Evolutionary conservation across 2,113 vertebrate genomes (phyloP).

Genomic region (Lophura nycthemera): DNA sequence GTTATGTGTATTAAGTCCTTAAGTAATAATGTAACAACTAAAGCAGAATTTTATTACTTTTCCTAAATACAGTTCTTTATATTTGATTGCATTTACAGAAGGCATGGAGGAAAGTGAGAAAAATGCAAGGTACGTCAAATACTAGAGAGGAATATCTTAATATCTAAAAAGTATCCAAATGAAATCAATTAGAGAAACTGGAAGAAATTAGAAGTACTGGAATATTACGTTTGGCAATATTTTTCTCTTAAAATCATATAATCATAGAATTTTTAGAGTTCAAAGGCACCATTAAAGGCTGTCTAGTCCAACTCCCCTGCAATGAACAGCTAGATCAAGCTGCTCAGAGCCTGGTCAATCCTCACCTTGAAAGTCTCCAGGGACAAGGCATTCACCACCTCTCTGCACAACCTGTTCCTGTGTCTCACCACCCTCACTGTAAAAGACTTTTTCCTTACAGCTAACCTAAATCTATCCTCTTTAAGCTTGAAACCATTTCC

Average conservation of each 20-base stretch:
- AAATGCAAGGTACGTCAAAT: neutral
- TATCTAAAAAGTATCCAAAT: neutral
- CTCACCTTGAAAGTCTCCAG: too few species aligned
- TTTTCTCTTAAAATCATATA: constrained; percentile 8
- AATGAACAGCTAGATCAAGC: too few species aligned
- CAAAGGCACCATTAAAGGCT: too few species aligned
- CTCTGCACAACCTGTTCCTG: too few species aligned
- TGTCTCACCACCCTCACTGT: too few species aligned
- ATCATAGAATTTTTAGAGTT: too few species aligned
- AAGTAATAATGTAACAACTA: neutral
- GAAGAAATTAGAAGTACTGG: neutral
- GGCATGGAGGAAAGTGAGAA: neutral
- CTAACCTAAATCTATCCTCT: too few species aligned
- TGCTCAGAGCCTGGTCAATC: too few species aligned
- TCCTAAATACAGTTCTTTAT: neutral
- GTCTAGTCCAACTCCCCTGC: too few species aligned
- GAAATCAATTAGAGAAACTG: neutral
- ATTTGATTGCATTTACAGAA: neutral
- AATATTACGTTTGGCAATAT: constrained; percentile 8
- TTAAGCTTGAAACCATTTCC: too few species aligned
- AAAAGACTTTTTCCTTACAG: too few species aligned
- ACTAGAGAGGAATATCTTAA: neutral
- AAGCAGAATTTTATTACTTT: neutral
- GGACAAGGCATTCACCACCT: too few species aligned
- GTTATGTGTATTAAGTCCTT: rapidly evolving